Evolutionary conservation across 2,113 vertebrate species (phyloP), one percentile per base, ranked within the genome.

Genomic region (Gymnorhina tibicen): DNA sequence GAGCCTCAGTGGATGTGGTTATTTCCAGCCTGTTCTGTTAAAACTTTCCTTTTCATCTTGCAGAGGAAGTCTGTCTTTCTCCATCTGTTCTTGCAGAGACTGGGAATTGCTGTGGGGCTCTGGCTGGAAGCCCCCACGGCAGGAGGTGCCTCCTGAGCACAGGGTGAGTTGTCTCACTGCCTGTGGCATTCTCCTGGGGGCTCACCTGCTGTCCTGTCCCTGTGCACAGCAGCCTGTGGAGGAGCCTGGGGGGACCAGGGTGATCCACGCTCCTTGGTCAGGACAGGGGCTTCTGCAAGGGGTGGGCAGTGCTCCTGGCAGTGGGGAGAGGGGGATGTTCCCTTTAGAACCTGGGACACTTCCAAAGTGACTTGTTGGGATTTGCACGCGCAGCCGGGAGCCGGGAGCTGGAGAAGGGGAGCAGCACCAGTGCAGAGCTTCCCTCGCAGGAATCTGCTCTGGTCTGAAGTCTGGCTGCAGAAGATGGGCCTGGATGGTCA

Each of bases 361-460:
- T 37, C 9, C 12, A 5, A 32, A 66, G 19, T 26, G 44, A 8
- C 4, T 76, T 73, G 28, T 5, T 63, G 67, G 53, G 44, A 52
- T 79, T 72, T 52, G 26, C 56, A 68, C 9, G 10, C 13, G 7
- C 32, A 77, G 44, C 5, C 60, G 56, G 17, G 15, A 13, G 27
- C 44, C 9, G 3, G 26, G 78, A 85, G 35, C 26, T 11, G 33
- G 21, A 47, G 42, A n/a, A 58, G 0, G 1, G 37, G 10, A 46
- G 14, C n/a, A 49, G 42, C 39, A 55, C 2, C 39, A 75, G 41
- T 49, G 26, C 28, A 13, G 6, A 6, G 21, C 14, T 69, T 27
- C 1, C 1, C 24, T 56, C 0, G 0, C 10, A 68, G 81, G 69
- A 55, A 7, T 53, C 37, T 2, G 23, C 21, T 75, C 50, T 78